Evolutionary conservation across 2,797 vertebrate genomes (phyloP).

Genomic region (Sternarchorhynchus goeldii): DNA sequence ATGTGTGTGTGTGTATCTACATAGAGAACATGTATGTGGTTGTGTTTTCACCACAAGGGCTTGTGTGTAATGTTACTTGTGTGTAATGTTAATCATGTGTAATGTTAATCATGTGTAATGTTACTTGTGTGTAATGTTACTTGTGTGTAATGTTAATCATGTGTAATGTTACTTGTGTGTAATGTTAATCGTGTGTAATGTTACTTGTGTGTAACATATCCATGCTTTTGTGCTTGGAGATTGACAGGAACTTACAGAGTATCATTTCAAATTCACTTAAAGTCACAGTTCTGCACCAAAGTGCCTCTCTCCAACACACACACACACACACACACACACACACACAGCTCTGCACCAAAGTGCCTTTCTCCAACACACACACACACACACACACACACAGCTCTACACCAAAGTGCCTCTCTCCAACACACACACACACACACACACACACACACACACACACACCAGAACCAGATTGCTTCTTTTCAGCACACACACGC

Average conservation of each 20-base stretch:
- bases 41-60: not conserved
- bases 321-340: not conserved
- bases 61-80: not conserved
- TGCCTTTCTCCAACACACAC: conserved; percentile 7
- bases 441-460: not conserved
- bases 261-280: conserved; percentile 53
- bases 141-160: too few relatives aligned
- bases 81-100: not conserved
- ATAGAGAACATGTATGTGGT: not conserved
- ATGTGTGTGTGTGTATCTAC: conserved; percentile 7
- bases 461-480: too few relatives aligned
- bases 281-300: conserved; percentile 51
- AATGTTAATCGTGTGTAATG: too few relatives aligned
- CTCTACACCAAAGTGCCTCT: conserved; percentile 44
- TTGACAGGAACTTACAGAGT: conserved; percentile 17
- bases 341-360: too few relatives aligned
- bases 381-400: not conserved
- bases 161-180: too few relatives aligned
- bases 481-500: conserved; percentile 4
- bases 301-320: conserved; percentile 4
- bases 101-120: too few relatives aligned
- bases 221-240: not conserved
- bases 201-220: not conserved
- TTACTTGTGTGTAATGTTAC: too few relatives aligned
- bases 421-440: not conserved